Percentiles rank a stretch among this genome's conserved stretches.
Evolutionary conservation across 1,140 invertebrate genomes (phyloP).

Genomic region (Lamellibrachia luymesi): DNA sequence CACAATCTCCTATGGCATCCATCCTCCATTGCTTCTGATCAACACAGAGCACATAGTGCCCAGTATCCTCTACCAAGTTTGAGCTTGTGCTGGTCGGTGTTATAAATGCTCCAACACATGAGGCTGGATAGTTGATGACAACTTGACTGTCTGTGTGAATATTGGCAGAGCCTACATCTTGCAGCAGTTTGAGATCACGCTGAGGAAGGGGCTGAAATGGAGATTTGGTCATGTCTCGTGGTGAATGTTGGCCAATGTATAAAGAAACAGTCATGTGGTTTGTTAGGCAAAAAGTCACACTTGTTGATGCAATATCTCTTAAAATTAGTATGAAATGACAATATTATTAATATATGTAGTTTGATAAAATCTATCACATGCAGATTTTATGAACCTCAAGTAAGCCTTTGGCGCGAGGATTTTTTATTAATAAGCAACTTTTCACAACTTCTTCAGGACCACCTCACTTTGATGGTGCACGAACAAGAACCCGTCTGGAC

Average conservation of each 20-base stretch:
- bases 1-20: neutral
- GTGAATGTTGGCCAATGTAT: neutral
- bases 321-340: neutral
- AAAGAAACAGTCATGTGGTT: neutral
- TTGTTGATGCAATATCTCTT: neutral
- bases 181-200: neutral
- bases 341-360: neutral
- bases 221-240: neutral
- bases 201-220: neutral
- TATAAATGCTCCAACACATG: neutral
- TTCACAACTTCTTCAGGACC: neutral
- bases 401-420: neutral
- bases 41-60: neutral
- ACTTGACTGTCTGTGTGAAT: neutral
- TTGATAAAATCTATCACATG: neutral
- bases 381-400: neutral
- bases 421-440: neutral
- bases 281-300: neutral
- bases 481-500: too few species aligned
- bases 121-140: neutral
- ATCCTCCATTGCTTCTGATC: neutral
- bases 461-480: too few species aligned
- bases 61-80: neutral
- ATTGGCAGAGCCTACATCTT: neutral
- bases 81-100: neutral